These are phyloP conservation scores for Thinocorus orbignyianus DNA, from an alignment of 2,113 vertebrate genomes.

Conservation along the genomic window DNA sequence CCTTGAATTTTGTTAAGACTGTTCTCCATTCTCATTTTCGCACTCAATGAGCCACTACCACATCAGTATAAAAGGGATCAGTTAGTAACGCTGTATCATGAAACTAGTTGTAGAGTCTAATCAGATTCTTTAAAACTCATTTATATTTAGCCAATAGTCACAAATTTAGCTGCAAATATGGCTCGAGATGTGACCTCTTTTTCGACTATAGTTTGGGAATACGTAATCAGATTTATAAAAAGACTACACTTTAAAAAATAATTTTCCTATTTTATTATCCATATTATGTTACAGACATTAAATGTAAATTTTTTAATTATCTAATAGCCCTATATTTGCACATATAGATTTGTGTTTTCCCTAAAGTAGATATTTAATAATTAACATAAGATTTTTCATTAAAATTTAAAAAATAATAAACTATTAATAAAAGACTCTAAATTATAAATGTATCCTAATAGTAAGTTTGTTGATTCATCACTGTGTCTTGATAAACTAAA, in stretches of 20 bases:
- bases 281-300: neutral
- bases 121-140: constrained; percentile 13
- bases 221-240: neutral
- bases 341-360: neutral
- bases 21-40: constrained; percentile 29
- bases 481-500: neutral
- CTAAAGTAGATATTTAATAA: neutral
- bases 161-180: neutral
- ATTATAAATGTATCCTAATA: neutral
- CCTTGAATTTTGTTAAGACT: constrained; percentile 17
- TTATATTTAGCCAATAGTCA: constrained; percentile 1
- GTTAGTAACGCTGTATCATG: neutral
- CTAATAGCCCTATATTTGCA: neutral
- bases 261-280: neutral
- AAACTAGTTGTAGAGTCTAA: neutral
- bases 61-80: constrained; percentile 11
- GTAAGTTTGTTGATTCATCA: neutral
- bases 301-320: neutral
- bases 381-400: neutral
- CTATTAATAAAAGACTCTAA: neutral
- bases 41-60: constrained; percentile 14
- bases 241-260: neutral
- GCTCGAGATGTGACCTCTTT: neutral
- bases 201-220: neutral
- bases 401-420: neutral